Base-by-base conservation (phyloP, 2,113 vertebrate genomes). In the Pteronura brasiliensis region DNA sequence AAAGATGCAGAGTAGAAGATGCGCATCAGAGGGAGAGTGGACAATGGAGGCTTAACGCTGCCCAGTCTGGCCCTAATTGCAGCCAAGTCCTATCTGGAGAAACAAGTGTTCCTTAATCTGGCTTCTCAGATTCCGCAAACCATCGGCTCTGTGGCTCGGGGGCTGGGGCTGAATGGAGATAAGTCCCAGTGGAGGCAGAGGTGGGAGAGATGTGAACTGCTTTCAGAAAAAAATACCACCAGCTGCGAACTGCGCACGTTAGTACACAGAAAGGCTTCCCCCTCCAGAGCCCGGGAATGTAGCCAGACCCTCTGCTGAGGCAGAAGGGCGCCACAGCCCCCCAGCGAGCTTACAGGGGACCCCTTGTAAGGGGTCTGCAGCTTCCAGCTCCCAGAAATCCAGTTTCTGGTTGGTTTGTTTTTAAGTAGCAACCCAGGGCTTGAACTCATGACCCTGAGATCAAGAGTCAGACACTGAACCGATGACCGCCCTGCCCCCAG, bases 191-290 rank as follows among this genome's bases (percentile, higher is more conserved):
- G 89, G 98, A 76, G 96, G 29, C 20, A 95, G 92, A 98, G 52
- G 61, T 72, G 94, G 69, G 88, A 93, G 95, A 98, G 96, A 96
- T 77, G 92, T 7, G 97, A 92, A 97, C 97, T 98, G 96, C 77
- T 98, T 98, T 97, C 90, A 34, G 29, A 55, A 96, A 96, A 47
- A 47, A 97, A 79, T 63, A 36, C 13, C 89, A 63, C 86, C 71
- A 95, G 96, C 34, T 95, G 80, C 97, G 98, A 95, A 93, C 14
- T 63, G 9, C 29, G 11, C 85, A 44, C 90, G 80, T 98, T 97
- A 93, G 82, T 95, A 96, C 96, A 90, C 6, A 59, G 47, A 59
- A 57, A 31, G 14, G 49, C 80, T 97, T 94, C 88, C 65, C 65
- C n/a, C 31, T 90, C 94, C 79, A 90, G 71, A 36, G 47, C 21